phyloP scores from a whole-genome alignment of 2,888 invertebrate species.

The Leucophora obtusa region DNA sequence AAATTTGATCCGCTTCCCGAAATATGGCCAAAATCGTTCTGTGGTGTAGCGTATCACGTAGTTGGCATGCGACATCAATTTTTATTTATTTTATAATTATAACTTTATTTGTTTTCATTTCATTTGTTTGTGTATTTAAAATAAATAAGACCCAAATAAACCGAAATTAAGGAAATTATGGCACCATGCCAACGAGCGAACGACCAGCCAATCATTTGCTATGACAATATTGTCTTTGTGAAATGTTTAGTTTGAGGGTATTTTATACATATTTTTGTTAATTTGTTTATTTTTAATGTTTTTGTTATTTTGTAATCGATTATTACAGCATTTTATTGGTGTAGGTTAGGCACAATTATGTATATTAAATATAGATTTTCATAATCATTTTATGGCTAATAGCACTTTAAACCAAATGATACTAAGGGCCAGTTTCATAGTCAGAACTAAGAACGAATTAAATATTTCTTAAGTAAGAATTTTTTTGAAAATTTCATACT shows the following conservation, averaged over 20 bases:
- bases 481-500: too few species aligned
- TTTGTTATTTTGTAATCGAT: conserved; percentile 49
- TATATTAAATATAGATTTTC: not conserved
- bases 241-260: conserved; percentile 7
- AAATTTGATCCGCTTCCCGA: too few species aligned
- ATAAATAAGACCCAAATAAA: conserved; percentile 12
- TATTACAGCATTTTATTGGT: conserved; percentile 56
- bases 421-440: too few species aligned
- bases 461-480: too few species aligned
- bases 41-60: too few species aligned
- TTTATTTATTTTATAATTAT: not conserved
- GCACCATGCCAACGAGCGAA: conserved; percentile 41
- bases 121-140: not conserved
- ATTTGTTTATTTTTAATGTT: conserved; percentile 4
- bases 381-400: not conserved
- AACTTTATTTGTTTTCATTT: conserved; percentile 5
- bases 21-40: too few species aligned
- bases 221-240: not conserved
- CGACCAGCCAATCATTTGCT: not conserved
- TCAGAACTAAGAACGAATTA: too few species aligned
- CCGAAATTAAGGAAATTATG: conserved; percentile 37
- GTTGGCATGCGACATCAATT: too few species aligned
- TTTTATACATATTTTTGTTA: conserved; percentile 7
- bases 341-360: conserved; percentile 53
- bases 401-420: too few species aligned